Conservation (phyloP, 1,140 invertebrate species). For the Gyrodactylus salaris region DNA sequence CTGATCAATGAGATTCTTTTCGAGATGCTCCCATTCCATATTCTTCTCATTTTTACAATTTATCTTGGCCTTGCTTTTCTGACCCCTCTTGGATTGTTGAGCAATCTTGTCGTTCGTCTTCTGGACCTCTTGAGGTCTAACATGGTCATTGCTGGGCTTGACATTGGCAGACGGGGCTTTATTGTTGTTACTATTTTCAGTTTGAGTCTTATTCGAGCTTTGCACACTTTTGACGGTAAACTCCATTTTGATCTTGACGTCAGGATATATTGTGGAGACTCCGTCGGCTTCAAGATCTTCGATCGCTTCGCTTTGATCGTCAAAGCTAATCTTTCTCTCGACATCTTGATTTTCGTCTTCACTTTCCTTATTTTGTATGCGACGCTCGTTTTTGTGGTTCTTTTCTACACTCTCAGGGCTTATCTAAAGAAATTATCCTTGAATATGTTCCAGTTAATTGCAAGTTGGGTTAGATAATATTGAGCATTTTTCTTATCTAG, state of each 20-base stretch:
- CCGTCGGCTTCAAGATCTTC: conserved; percentile 5
- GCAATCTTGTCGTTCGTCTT: neutral
- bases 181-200: no score
- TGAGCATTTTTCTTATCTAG: no score
- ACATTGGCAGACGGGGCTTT: no score
- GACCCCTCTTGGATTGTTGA: neutral
- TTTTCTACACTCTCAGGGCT: conserved; percentile 11
- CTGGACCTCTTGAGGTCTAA: neutral
- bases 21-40: conserved; percentile 10
- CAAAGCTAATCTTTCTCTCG: neutral
- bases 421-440: neutral
- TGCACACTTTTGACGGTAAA: conserved; percentile 13
- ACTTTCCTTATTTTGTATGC: conserved; percentile 10
- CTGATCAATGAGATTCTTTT: conserved; percentile 4
- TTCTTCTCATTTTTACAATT: conserved; percentile 16
- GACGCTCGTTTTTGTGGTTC: conserved; percentile 11
- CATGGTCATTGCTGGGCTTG: neutral
- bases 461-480: no score
- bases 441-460: neutral
- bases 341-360: neutral
- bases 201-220: conserved; percentile 10
- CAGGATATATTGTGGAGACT: conserved; percentile 6
- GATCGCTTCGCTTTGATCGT: neutral
- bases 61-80: conserved; percentile 13
- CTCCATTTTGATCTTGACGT: conserved; percentile 10